phyloP scores from a whole-genome alignment of 2,888 invertebrate genomes.

The Pediacus dermestoides region DNA sequence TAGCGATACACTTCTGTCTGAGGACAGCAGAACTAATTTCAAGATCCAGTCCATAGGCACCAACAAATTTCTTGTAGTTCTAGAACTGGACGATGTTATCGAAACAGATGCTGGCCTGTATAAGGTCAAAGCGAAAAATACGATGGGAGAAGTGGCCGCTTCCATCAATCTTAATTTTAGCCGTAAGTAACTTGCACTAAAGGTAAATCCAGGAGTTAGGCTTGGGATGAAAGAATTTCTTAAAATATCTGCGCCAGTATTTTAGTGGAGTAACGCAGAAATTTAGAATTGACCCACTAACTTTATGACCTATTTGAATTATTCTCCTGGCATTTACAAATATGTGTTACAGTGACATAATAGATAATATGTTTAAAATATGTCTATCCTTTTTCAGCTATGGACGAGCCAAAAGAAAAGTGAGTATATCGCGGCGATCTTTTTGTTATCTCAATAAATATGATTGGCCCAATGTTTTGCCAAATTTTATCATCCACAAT shows the following conservation, averaged over 20 bases:
- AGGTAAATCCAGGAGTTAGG: neutral
- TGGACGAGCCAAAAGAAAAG: conserved; percentile 94
- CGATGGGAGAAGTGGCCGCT: conserved; percentile 95
- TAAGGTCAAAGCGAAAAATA: conserved; percentile 95
- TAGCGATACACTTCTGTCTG: conserved; percentile 78
- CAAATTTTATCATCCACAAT: conserved; percentile 38
- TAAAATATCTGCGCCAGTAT: conserved; percentile 1
- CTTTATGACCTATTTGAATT: conserved; percentile 4
- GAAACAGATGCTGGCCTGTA: conserved; percentile 95
- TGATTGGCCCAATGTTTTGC: conserved; percentile 26
- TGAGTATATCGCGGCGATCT: conserved; percentile 62
- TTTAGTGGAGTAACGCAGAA: neutral
- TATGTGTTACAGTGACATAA: conserved; percentile 7
- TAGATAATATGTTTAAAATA: conserved; percentile 18
- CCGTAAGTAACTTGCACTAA: conserved; percentile 67
- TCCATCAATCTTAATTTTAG: conserved; percentile 97
- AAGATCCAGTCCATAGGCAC: conserved; percentile 81
- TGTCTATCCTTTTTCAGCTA: conserved; percentile 67
- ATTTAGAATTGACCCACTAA: conserved; percentile 2
- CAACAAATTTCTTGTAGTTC: conserved; percentile 85
- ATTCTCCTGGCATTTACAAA: neutral
- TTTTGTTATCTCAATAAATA: conserved; percentile 9
- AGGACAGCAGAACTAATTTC: conserved; percentile 82
- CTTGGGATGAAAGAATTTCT: conserved; percentile 1
- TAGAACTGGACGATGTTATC: conserved; percentile 93